Evolutionary conservation across 2,113 vertebrate species (phyloP), one percentile per base, ranked within the genome.

Genomic region (Pseudorhombus dupliciocellatus): DNA sequence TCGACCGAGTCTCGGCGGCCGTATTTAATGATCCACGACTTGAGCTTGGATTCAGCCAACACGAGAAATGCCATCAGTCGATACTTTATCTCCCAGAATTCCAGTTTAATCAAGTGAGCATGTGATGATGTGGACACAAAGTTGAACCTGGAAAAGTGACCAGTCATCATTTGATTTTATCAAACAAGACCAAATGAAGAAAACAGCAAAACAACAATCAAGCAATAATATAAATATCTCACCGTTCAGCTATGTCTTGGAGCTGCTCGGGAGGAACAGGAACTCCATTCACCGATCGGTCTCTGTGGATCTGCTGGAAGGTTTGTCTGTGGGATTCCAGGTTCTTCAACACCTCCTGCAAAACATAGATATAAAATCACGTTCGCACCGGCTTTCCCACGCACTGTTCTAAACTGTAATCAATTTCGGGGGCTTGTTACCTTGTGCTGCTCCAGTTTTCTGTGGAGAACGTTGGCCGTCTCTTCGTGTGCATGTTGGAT

Each of bases 11-110:
- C 98, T 50, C 95, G 92, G 21, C 97, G 93, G 87, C 98, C 97
- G 0, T 99, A 99, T 92, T 99, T 99, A 79, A 99, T 95, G 88
- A 98, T 98, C 98, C 98, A 99, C 0, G 96, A 96, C 88, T 98
- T 99, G 61, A 99, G 96, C 86, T 98, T 99, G 10, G 96, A 96
- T 89, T 99, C 98, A 37, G 97, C 97, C 75, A 99, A 89, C 59
- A 97, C 94, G 61, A 98, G 93, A 61, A 99, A 96, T 18, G 96
- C 97, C 87, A 98, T 95, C 56, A 99, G 93, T 58, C 96, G 95
- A 82, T 98, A 98, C 89, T 98, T 99, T 90, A 97, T 94, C 89
- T 99, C 97, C 91, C 97, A 95, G 94, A 98, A 99, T 90, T 99
- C 97, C 94, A 98, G 93, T 90, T 97, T 97, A 84, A 97, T 95